Base-by-base conservation (phyloP, 2,888 invertebrate genomes). In the Vanessa cardui region DNA sequence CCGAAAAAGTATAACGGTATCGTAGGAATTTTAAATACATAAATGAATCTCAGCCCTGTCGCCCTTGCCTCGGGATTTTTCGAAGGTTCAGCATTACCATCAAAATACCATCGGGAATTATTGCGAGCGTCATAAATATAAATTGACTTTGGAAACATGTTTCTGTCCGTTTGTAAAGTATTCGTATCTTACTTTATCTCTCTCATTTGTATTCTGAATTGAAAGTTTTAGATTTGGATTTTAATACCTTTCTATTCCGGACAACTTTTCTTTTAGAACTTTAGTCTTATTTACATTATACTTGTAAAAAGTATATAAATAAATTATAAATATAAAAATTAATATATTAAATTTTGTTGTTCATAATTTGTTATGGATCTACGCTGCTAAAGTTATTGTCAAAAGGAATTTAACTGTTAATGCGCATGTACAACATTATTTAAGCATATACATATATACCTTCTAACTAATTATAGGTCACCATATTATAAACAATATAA, bases 101-200 rank as follows among this genome's bases (percentile, higher is more conserved):
- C 31, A 50, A 46, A 59, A 46, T 33, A 45, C 65, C 60, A 54
- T 60, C 52, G 60, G 60, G 65, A 60, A 31, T 65, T 54, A 65
- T 52, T 31, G 60, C 45, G 52, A 60, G 52, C 52, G 60, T 65
- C 60, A 65, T 65, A 65, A 65, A 60, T 65, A 65, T 65, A 65
- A 65, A 65, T 65, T 60, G 65, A 65, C 60, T 65, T 60, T 16
- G 49, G 46, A 16, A 39, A 65, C 59, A 58, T 59, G 50, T 50
- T 58, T 61, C 45, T 60, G 31, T 60, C 33, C 60, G 20, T 50
- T 50, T 12, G 21, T 50, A 50, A 50, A 50, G 50, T 50, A 50
- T 50, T 50, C 50, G 21, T 15, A 21, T 50, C 50, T 50, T 50
- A 21, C 50, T 21, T 50, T 5, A 21, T 50, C 20, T 21, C 50